Evolutionary conservation across 2,888 invertebrate genomes (phyloP).

Genomic region (Salpingus planirostris): DNA sequence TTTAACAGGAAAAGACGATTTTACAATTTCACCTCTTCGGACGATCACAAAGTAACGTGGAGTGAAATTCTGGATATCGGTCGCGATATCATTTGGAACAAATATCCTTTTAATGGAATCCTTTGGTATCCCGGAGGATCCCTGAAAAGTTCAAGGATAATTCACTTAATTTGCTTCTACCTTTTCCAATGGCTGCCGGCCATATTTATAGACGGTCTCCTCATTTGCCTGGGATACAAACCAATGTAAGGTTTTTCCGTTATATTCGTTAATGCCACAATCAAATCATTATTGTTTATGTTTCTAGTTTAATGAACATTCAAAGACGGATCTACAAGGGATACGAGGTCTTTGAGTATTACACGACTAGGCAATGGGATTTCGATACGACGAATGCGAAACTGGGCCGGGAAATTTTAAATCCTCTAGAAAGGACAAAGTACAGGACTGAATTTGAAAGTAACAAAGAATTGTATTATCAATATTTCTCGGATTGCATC

Average conservation of each 20-base stretch:
- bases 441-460: conserved; percentile 61
- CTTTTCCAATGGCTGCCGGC: conserved; percentile 91
- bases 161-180: conserved; percentile 74
- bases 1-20: conserved; percentile 47
- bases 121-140: conserved; percentile 78
- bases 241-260: conserved; percentile 60
- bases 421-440: conserved; percentile 51
- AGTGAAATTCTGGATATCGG: conserved; percentile 76
- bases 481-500: conserved; percentile 75
- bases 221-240: conserved; percentile 73
- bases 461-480: conserved; percentile 63
- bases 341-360: conserved; percentile 80
- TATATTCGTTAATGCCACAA: too few species aligned
- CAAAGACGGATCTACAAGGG: conserved; percentile 78
- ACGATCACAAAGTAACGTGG: conserved; percentile 78
- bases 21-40: conserved; percentile 67
- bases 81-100: conserved; percentile 61
- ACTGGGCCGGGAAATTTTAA: conserved; percentile 36
- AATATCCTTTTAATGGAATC: conserved; percentile 76
- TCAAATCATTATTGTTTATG: background rate
- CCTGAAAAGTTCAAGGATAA: conserved; percentile 66
- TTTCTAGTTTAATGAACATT: conserved; percentile 63
- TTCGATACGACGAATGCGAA: conserved; percentile 54
- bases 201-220: conserved; percentile 67
- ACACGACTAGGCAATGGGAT: conserved; percentile 84